A percentile compares a stretch with the other conserved stretches of the same genome.
Conservation (phyloP, 1,140 invertebrate genomes). For the Pogonus chalceus region DNA sequence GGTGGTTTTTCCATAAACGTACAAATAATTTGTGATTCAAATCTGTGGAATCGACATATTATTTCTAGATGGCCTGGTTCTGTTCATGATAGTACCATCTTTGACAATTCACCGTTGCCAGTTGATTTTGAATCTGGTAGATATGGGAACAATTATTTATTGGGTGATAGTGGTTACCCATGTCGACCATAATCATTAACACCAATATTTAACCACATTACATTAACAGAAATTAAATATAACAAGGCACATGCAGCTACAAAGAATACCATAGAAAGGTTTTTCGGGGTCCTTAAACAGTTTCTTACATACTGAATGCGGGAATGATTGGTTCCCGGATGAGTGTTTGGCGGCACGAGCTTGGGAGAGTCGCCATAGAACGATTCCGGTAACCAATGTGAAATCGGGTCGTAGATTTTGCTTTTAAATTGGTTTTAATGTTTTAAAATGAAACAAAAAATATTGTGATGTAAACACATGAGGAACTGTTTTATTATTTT, state of each 20-base stretch:
- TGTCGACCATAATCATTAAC: conserved; percentile 19
- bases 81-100: conserved; percentile 32
- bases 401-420: no score
- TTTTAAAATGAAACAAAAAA: no score
- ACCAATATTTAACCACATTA: conserved; percentile 16
- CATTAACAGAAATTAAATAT: conserved; percentile 17
- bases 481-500: no score
- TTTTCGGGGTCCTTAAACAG: conserved; percentile 24
- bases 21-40: conserved; percentile 25
- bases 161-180: conserved; percentile 27
- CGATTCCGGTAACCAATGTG: no score
- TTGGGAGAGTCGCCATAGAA: no score
- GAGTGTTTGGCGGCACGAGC: no score
- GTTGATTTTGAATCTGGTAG: conserved; percentile 16
- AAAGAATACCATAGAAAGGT: conserved; percentile 24
- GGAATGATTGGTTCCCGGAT: no score
- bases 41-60: conserved; percentile 22
- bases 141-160: conserved; percentile 18
- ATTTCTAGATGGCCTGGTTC: conserved; percentile 35
- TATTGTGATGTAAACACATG: no score
- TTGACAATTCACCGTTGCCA: conserved; percentile 22
- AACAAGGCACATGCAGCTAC: conserved; percentile 26
- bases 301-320: no score
- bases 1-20: conserved; percentile 31
- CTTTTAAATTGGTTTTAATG: no score